Evolutionary conservation across 2,888 invertebrate genomes (phyloP).

Genomic region (Drosophila gaucha): DNA sequence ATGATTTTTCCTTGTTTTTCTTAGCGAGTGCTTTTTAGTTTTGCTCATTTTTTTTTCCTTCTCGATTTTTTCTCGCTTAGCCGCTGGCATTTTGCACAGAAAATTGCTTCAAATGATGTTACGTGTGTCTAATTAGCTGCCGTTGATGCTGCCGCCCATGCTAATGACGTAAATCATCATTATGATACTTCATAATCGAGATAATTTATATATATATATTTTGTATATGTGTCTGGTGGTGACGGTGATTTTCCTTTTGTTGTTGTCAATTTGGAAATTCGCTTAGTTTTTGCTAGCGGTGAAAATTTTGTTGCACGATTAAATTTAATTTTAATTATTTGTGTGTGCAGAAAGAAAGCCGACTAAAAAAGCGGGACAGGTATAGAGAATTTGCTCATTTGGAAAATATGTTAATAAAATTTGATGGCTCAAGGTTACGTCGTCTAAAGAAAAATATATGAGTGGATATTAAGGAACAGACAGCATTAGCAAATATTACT

Average conservation of each 20-base stretch:
- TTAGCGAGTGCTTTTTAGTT: conserved; percentile 24
- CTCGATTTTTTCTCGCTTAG: conserved; percentile 18
- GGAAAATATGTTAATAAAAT: conserved; percentile 64
- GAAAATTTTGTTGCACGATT: conserved; percentile 23
- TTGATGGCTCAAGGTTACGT: conserved; percentile 59
- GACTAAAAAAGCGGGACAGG: background rate
- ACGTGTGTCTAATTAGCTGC: conserved; percentile 60
- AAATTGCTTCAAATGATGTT: conserved; percentile 52
- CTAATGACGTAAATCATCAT: conserved; percentile 33
- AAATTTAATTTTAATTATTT: conserved; percentile 26
- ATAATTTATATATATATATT: background rate
- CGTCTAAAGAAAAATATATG: conserved; percentile 15
- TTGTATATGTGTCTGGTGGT: conserved; percentile 9
- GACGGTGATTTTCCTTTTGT: conserved; percentile 21
- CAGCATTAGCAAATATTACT: conserved; percentile 11
- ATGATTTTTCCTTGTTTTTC: conserved; percentile 34
- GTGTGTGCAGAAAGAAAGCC: background rate
- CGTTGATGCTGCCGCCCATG: conserved; percentile 24
- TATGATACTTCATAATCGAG: conserved; percentile 13
- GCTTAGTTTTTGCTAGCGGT: conserved; percentile 17
- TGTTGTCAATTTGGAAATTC: conserved; percentile 47
- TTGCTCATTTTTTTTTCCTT: conserved; percentile 15
- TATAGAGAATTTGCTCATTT: conserved; percentile 35
- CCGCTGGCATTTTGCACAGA: conserved; percentile 33
- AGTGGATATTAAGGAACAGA: conserved; percentile 6